Evolutionary conservation across 2,888 invertebrate genomes (phyloP), one percentile per base, ranked within the genome.

Genomic region (Teleiodes luculella): DNA sequence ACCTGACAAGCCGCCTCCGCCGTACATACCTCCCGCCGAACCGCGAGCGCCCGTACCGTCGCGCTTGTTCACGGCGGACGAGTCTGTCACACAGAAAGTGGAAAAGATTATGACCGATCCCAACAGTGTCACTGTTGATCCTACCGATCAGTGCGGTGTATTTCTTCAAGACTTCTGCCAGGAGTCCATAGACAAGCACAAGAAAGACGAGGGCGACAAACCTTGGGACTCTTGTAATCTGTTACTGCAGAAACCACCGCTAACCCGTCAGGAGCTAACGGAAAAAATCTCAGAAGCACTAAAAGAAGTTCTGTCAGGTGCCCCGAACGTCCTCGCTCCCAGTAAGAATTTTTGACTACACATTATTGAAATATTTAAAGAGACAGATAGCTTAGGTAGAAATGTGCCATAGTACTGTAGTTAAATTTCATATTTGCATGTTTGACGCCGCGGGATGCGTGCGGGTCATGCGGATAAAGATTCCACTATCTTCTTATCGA

Each of bases 1-100:
- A 53, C 89, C 89, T 0, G 89, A 89, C 65, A 89, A 89, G 57
- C 89, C 89, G 0, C 89, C 89, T 11, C 89, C 89, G 0, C 89
- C 89, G 0, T 89, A 89, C 69, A 87, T 83, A 0, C 87, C 86
- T 11, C 88, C 87, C 0, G 64, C 67, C 3, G 84, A 80, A 4
- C 51, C 65, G 0, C 67, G 74, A 5, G 30, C 56, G 3, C 63
- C 72, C 0, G 78, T 70, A 56, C 65, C 65, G 0, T 72, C 76
- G 0, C 71, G 74, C 0, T 68, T 69, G 58, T 86, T 81, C 63
- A 53, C 62, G 1, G 51, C 72, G 0, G 81, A 80, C 37, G 72
- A 74, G 7, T 58, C 61, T 16, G 60, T 73, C 4, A 65, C 70
- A 36, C 69, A 74, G 0, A 76, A 72, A 57, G 72, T 87, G 52